phyloP scores from a whole-genome alignment of 2,797 vertebrate species.

The Setipinna tenuifilis region DNA sequence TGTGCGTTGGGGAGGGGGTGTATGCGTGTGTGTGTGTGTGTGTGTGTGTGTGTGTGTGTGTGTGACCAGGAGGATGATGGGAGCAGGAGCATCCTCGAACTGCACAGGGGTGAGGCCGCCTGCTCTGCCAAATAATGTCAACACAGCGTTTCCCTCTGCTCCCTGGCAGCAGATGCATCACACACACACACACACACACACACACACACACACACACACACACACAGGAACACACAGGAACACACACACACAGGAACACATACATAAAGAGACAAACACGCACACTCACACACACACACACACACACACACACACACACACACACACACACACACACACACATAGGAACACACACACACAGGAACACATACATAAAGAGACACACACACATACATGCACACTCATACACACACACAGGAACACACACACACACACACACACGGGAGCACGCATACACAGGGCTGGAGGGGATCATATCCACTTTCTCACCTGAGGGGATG shows the following conservation, averaged over 20 bases:
- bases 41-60: neutral
- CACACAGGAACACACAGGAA: neutral
- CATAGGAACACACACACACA: neutral
- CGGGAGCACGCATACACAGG: neutral
- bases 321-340: neutral
- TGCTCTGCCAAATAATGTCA: slow-evolving; percentile 55
- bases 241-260: neutral
- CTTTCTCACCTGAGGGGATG: slow-evolving; percentile 61
- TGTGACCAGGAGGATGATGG: neutral
- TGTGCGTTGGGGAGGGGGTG: too few species aligned
- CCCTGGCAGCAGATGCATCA: slow-evolving; percentile 45
- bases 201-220: neutral
- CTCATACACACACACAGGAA: too few species aligned
- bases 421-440: too few species aligned
- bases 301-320: neutral
- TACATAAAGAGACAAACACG: too few species aligned
- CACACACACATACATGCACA: too few species aligned
- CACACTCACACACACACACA: too few species aligned
- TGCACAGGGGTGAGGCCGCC: slow-evolving; percentile 33
- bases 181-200: neutral
- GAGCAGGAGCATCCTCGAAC: slow-evolving; percentile 4
- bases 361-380: neutral
- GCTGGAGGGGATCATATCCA: slow-evolving; percentile 52
- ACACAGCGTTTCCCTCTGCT: slow-evolving; percentile 47
- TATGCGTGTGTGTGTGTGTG: too few species aligned